Percentiles rank a stretch among this genome's conserved stretches.
Evolutionary conservation across 2,888 invertebrate genomes (phyloP).

Genomic region (Oeneis ivallda): DNA sequence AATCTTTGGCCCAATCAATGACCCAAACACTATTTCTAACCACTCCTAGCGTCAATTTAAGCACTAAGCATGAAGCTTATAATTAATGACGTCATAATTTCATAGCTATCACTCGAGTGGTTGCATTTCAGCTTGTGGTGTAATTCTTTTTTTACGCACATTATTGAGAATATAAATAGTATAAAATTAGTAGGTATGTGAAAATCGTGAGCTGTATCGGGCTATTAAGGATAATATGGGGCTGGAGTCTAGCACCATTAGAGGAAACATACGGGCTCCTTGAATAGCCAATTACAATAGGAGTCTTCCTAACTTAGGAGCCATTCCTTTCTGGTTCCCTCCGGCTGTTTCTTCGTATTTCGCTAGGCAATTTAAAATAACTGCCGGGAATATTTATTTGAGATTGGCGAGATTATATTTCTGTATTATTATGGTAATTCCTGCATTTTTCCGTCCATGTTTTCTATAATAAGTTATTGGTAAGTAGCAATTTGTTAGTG

Average conservation of each 20-base stretch:
- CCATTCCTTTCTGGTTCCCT: conserved; percentile 47
- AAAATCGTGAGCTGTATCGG: conserved; percentile 47
- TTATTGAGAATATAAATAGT: conserved; percentile 2
- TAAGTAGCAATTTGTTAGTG: conserved; percentile 12
- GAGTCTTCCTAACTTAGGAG: conserved; percentile 47
- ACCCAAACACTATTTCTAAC: too few species aligned
- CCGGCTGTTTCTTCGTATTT: conserved; percentile 38
- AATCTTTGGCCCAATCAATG: too few species aligned
- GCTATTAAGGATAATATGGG: conserved; percentile 50
- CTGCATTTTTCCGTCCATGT: conserved; percentile 18
- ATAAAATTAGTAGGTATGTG: conserved; percentile 28
- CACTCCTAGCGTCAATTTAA: too few species aligned
- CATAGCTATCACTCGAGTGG: neutral
- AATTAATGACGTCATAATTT: too few species aligned
- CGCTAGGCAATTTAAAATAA: conserved; percentile 39
- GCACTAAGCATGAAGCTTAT: too few species aligned
- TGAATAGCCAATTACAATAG: conserved; percentile 59
- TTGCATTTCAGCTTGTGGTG: neutral
- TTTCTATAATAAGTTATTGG: conserved; percentile 5
- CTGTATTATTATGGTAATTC: conserved; percentile 28
- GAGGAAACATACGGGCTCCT: conserved; percentile 57
- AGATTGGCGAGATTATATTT: conserved; percentile 28
- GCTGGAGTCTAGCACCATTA: conserved; percentile 54
- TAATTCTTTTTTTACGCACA: conserved; percentile 5
- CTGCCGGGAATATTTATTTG: conserved; percentile 37